Evolutionary conservation across 2,113 vertebrate species (phyloP), one percentile per base, ranked within the genome.

Genomic region (Chauna torquata): DNA sequence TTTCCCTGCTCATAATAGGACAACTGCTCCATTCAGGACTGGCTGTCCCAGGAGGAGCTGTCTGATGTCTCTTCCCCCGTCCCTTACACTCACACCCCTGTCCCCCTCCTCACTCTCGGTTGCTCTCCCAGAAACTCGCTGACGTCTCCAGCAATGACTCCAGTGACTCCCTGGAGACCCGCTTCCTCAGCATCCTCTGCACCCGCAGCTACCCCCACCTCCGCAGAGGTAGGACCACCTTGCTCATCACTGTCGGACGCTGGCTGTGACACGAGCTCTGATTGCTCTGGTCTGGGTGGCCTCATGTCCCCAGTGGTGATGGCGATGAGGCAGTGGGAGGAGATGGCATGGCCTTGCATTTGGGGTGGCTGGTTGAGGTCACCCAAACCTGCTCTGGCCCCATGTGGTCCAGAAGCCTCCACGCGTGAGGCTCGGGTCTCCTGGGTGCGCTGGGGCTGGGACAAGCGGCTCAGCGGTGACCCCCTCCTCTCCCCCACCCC

Each of bases 111-210:
- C 22, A 62, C 49, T 64, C 27, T 5, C 6, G 8, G 9, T 59
- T 93, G 62, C 23, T 95, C 71, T 82, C 82, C 7, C 90, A 99
- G 99, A 99, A 99, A 97, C 98, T 99, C 32, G 98, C 99, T 7
- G 98, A 99, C 2, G 98, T 98, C 2, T 98, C 98, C 85, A 98
- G 99, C 15, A 99, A 98, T 0, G 99, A 99, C 13, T 99, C 98
- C 87, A 82, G 90, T 0, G 98, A 98, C 38, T 99, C 99, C 74
- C 97, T 99, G 97, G 99, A 99, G 94, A 99, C 99, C 1, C 99
- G 98, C 38, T 99, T 99, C 96, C 99, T 99, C 99, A 99, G 97
- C 66, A 97, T 99, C 92, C 98, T 99, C 94, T 99, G 99, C 92
- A 99, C 99, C 11, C 98, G 99, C 72, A 99, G 99, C 97, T 99